These are phyloP conservation scores for Paedocypris sp. DNA, from an alignment of 2,113 vertebrate genomes.

Conservation along the genomic window DNA sequence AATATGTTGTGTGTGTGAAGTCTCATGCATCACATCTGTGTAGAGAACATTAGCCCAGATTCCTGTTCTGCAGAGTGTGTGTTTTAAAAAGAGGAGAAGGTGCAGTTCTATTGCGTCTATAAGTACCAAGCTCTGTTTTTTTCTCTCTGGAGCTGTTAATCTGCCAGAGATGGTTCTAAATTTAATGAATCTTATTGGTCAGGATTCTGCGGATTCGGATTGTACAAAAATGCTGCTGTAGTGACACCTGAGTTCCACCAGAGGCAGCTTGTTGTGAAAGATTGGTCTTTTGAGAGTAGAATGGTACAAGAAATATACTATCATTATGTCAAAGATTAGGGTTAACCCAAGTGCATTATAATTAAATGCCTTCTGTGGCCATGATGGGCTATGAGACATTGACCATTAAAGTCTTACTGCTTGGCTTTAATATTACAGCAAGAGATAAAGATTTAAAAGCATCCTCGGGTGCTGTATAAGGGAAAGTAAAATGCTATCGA, in stretches of 20 bases:
- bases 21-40: not conserved
- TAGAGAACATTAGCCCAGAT: conserved; percentile 8
- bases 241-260: conserved; percentile 1
- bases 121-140: conserved; percentile 54
- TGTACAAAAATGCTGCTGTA: conserved; percentile 16
- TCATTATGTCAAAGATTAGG: conserved; percentile 15
- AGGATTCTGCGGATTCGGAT: conserved; percentile 36
- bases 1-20: not conserved
- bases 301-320: conserved; percentile 16
- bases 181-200: conserved; percentile 6
- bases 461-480: not conserved
- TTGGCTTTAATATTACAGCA: not conserved
- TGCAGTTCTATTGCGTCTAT: conserved; percentile 46
- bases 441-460: not conserved
- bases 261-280: conserved; percentile 1
- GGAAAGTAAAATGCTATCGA: not conserved
- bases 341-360: conserved; percentile 13
- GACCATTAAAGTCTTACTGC: not conserved
- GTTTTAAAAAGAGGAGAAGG: conserved; percentile 31
- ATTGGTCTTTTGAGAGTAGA: not conserved
- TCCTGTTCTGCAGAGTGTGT: not conserved
- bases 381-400: not conserved
- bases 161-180: conserved; percentile 7
- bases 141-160: conserved; percentile 20
- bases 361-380: conserved; percentile 11